phyloP scores from a whole-genome alignment of 2,113 vertebrate genomes.

The Phoxinus phoxinus region DNA sequence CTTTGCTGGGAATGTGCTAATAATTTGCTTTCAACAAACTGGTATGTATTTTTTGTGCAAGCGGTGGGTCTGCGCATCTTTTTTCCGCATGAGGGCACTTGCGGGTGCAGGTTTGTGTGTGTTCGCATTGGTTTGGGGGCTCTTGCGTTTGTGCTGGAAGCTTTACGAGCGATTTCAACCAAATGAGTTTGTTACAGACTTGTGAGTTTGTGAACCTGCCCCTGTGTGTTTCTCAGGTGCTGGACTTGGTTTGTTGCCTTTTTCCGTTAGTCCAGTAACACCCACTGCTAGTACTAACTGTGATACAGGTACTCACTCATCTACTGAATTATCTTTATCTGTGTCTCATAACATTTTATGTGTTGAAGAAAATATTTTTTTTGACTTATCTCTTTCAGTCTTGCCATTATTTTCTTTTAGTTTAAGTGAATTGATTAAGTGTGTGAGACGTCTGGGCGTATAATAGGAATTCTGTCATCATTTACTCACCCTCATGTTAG shows the following conservation, averaged over 20 bases:
- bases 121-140: constrained; percentile 34
- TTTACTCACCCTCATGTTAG: background rate
- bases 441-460: background rate
- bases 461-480: background rate
- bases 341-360: constrained; percentile 30
- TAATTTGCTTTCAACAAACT: constrained; percentile 4
- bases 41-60: background rate
- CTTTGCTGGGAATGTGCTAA: constrained; percentile 3
- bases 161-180: background rate
- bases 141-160: constrained; percentile 47
- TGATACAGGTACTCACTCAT: constrained; percentile 89
- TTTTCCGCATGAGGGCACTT: background rate
- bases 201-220: constrained; percentile 65
- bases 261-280: constrained; percentile 92
- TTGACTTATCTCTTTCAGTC: background rate
- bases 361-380: background rate
- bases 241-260: constrained; percentile 93
- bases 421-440: background rate
- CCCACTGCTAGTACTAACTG: constrained; percentile 97
- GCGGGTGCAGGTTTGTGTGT: constrained; percentile 11
- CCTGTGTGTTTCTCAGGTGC: constrained; percentile 89
- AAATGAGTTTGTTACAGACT: constrained; percentile 29
- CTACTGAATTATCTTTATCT: constrained; percentile 47
- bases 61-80: background rate
- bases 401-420: background rate